A percentile compares a stretch with the other conserved stretches of the same genome.
These are phyloP conservation scores for Caenorhabditis japonica DNA, from an alignment of 2,888 invertebrate species.

Conservation along the genomic window DNA sequence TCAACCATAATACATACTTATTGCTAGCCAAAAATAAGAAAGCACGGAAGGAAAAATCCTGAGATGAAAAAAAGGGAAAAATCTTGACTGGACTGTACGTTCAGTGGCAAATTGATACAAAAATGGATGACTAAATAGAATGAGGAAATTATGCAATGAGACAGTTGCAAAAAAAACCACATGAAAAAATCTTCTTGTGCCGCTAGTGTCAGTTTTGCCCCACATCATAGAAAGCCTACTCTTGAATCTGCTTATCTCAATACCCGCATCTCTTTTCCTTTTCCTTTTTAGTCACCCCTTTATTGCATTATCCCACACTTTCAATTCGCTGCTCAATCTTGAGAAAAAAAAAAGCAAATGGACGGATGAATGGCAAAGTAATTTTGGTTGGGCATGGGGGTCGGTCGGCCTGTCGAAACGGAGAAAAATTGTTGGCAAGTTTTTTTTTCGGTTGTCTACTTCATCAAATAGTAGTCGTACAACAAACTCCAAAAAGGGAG, in stretches of 20 bases:
- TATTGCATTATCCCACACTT: constrained; percentile 53
- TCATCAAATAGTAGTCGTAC: too few species aligned
- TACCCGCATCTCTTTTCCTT: constrained; percentile 46
- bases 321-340: constrained; percentile 47
- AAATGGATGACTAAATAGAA: not conserved
- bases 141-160: not conserved
- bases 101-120: too few species aligned
- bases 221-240: constrained; percentile 42
- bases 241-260: constrained; percentile 50
- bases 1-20: constrained; percentile 43
- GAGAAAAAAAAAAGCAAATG: constrained; percentile 36
- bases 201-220: constrained; percentile 26
- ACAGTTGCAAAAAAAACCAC: not conserved
- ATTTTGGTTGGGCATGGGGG: constrained; percentile 23
- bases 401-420: too few species aligned
- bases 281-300: constrained; percentile 51
- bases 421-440: too few species aligned
- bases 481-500: too few species aligned
- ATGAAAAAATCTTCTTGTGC: too few species aligned
- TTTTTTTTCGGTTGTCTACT: too few species aligned
- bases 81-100: too few species aligned
- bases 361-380: constrained; percentile 17
- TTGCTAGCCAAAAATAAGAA: constrained; percentile 44
- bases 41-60: too few species aligned
- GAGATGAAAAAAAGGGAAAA: too few species aligned